Evolutionary conservation across 1,140 invertebrate species (phyloP), one percentile per base, ranked within the genome.

Genomic region (Dendroctonus valens): DNA sequence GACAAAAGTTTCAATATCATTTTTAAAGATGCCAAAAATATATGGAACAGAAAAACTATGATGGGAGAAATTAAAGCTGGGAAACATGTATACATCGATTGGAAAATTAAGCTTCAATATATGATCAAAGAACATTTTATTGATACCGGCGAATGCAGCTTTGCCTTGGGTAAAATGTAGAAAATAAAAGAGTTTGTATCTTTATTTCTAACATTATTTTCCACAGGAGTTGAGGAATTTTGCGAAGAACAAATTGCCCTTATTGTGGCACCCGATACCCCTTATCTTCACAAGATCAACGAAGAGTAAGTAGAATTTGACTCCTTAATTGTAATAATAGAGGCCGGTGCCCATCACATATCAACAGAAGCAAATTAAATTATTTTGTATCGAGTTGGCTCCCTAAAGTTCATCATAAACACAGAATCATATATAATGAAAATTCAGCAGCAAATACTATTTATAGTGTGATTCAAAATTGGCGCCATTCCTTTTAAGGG

Each of bases 181-280:
- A 40, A 40, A 54, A 26, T 14, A 26, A 46, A 46, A 2, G 44
- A 46, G 9, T 46, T 46, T 46, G 42, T 8, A 5, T n/a, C 0
- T 52, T 52, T 41, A 12, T 6, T 55, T 55, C 26, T 7, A 55
- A n/a, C 39, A 7, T n/a, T 39, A 40, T 6, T 55, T 11, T n/a
- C 9, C 67, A 68, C 72, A 85, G 86, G 85, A 59, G 77, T 79
- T 5, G 89, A 93, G 70, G 87, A 92, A 65, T 90, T 95, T 75
- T 83, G 91, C 68, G 84, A 89, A 48, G 92, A 96, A 77, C 84
- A 89, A 67, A 85, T 94, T 49, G 88, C 88, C 0, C 82, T 95
- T 81, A 83, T 91, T 44, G 79, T 94, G 8, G 81, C 88, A 0
- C 77, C 81, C 5, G 84, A 85, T 7, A 93, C 87, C 75, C 91